Conservation (phyloP, 2,888 invertebrate species). For the Globia sparganii region DNA sequence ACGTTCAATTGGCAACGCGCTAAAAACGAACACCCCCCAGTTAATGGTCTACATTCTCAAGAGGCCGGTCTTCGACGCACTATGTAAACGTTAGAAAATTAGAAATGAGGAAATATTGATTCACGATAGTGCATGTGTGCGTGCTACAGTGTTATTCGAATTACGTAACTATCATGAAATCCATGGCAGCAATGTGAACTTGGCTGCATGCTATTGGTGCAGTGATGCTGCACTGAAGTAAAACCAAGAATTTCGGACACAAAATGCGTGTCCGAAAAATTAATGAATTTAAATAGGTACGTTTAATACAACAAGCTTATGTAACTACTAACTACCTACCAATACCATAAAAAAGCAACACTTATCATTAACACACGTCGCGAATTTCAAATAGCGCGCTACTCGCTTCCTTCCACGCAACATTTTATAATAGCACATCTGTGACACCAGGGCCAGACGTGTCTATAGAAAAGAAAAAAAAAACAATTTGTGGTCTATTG, state of each 20-base stretch:
- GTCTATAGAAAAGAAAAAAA: conserved; percentile 73
- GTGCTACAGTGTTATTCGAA: conserved; percentile 46
- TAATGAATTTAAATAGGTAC: conserved; percentile 8
- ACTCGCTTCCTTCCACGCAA: conserved; percentile 3
- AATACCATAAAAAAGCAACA: background rate
- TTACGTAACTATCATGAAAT: conserved; percentile 54
- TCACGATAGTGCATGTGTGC: conserved; percentile 42
- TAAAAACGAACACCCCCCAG: conserved; percentile 44
- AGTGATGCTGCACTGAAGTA: conserved; percentile 56
- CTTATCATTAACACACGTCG: conserved; percentile 18
- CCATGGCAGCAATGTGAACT: conserved; percentile 58
- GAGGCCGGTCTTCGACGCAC: conserved; percentile 49
- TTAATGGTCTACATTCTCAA: conserved; percentile 48
- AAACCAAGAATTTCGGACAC: conserved; percentile 22
- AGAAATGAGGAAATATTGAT: conserved; percentile 60
- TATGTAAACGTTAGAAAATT: conserved; percentile 54
- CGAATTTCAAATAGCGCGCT: conserved; percentile 62
- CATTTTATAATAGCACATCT: conserved; percentile 60
- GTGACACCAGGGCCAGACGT: conserved; percentile 70
- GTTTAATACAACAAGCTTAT: background rate
- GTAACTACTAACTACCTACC: background rate
- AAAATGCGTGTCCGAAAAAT: background rate
- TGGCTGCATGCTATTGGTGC: conserved; percentile 47
- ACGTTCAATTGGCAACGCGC: conserved; percentile 57
- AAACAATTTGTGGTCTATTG: conserved; percentile 76